Percentiles rank a stretch among this genome's conserved stretches.
Conservation (phyloP, 2,797 vertebrate genomes). For the Eulemur rubriventer region DNA sequence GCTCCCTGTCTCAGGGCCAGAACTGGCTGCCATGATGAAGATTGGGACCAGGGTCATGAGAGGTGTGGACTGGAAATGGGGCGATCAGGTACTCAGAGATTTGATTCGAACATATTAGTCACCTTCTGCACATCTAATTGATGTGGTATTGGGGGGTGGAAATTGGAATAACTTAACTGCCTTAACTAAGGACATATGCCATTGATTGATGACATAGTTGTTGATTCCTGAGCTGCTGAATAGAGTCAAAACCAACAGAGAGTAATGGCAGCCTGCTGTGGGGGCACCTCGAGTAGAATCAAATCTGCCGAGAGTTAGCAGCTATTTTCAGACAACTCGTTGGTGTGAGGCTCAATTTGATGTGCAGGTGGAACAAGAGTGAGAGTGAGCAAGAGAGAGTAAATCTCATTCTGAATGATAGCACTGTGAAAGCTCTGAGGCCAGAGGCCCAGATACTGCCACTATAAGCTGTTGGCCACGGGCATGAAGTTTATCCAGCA, state of each 20-base stretch:
- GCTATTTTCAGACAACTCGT: not conserved
- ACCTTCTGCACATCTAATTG: not conserved
- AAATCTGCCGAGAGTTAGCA: not conserved
- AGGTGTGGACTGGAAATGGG: conserved; percentile 99
- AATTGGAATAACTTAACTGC: not conserved
- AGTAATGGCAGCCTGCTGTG: rapidly evolving
- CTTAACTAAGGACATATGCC: not conserved
- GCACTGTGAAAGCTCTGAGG: not conserved
- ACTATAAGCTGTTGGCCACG: not conserved
- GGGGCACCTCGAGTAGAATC: not conserved
- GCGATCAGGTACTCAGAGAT: conserved; percentile 92
- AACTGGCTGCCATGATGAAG: conserved; percentile 98
- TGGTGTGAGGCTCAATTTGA: not conserved
- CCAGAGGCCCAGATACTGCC: not conserved
- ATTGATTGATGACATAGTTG: not conserved
- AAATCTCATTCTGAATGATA: not conserved
- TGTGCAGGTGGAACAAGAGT: not conserved
- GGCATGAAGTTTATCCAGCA: rapidly evolving
- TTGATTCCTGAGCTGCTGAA: not conserved
- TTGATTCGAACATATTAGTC: not conserved
- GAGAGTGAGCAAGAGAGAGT: not conserved
- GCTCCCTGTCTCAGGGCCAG: conserved; percentile 95
- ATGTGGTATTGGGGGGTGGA: not conserved
- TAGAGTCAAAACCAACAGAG: not conserved
- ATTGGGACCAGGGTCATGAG: conserved; percentile 98